Evolutionary conservation across 2,113 vertebrate species (phyloP), one percentile per base, ranked within the genome.

Genomic region (Ailuropoda melanoleuca): DNA sequence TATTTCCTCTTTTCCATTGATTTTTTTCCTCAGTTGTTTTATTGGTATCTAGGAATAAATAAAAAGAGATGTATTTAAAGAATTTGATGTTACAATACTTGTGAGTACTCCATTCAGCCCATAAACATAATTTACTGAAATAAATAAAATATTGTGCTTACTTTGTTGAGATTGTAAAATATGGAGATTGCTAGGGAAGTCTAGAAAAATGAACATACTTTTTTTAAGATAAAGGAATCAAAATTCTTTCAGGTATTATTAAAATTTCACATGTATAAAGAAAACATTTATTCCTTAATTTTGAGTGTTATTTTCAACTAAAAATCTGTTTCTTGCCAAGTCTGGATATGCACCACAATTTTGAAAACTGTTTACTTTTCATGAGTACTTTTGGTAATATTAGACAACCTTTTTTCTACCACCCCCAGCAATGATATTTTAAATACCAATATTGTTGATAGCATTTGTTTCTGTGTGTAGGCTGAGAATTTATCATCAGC

Each of bases 331-430:
- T 75, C 19, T 43, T 89, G 34, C 0, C 3, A 80, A 34, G 0
- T 82, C 50, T 77, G 3, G 14, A 43, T 31, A 31, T 43, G 5
- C 0, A 34, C 9, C 8, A 56, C 5, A 62, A 11, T 92, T 86
- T 87, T 78, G 55, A 92, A 96, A 90, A 10, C 46, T 96, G 18
- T 74, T 90, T 95, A 77, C 86, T 95, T 96, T 98, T 93, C 14
- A 81, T 56, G n/a, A 93, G 13, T 77, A 82, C 88, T 95, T 96
- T 90, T 85, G 46, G 70, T 82, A 75, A 82, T 91, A 93, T 87
- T 39, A 93, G 31, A 78, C 19, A 64, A 48, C 0, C 12, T 85
- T 83, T 46, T 23, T 72, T 70, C 39, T 86, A 29, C 48, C 23
- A 56, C 66, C 19, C 48, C 34, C n/a, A 72, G 56, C 11, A 88